phyloP scores from a whole-genome alignment of 2,113 vertebrate species.

The Edolisoma coerulescens region DNA sequence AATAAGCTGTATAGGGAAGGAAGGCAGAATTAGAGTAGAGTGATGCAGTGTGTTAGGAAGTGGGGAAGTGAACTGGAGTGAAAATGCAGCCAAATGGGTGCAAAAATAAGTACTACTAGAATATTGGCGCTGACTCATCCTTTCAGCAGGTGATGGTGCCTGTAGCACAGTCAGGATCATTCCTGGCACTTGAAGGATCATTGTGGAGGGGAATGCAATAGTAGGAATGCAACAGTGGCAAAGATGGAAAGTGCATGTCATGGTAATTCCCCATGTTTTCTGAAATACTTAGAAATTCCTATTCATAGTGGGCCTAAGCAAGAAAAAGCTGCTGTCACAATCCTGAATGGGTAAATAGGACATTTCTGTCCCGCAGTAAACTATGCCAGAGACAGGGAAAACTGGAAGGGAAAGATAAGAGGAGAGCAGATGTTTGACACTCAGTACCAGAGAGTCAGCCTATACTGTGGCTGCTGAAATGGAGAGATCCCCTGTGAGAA shows the following conservation, averaged over 20 bases:
- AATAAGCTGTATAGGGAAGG: not conserved
- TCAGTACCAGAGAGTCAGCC: not conserved
- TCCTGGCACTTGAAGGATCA: not conserved
- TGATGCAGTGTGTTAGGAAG: not conserved
- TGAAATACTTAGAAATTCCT: not conserved
- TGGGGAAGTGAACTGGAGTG: not conserved
- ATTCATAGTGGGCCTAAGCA: not conserved
- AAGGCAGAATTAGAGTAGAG: not conserved
- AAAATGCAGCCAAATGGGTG: not conserved
- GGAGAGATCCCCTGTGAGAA: slow-evolving; percentile 50
- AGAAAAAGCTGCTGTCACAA: not conserved
- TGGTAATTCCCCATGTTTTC: not conserved
- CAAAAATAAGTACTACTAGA: not conserved
- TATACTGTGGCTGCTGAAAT: slow-evolving; percentile 22
- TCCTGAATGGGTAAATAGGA: not conserved
- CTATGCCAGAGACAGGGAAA: not conserved
- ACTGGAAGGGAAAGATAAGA: slow-evolving; percentile 33
- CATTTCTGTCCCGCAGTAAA: not conserved
- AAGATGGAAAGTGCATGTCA: not conserved
- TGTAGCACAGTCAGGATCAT: not conserved
- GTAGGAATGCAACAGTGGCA: not conserved
- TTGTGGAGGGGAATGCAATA: not conserved
- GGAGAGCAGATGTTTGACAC: slow-evolving; percentile 42
- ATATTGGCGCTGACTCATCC: not conserved
- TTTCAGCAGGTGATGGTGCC: not conserved